These are phyloP conservation scores for Urechis unicinctus DNA, from an alignment of 2,888 invertebrate genomes.

Conservation along the genomic window DNA sequence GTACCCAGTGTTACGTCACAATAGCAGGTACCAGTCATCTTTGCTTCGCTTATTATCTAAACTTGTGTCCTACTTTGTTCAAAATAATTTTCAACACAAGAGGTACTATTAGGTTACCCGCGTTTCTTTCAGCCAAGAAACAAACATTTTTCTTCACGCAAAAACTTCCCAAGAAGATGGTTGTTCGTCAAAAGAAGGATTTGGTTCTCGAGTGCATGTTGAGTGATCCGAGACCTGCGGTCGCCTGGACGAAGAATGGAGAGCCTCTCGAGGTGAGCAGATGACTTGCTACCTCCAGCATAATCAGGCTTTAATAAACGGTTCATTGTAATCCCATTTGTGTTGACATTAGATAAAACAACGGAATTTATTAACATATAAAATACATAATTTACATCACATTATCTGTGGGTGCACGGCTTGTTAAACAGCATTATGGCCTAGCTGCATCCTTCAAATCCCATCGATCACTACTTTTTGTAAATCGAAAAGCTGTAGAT, in stretches of 20 bases:
- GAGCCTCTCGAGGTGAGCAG: conserved; percentile 63
- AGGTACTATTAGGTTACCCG: background rate
- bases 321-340: too few relatives aligned
- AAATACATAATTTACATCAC: too few relatives aligned
- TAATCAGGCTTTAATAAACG: too few relatives aligned
- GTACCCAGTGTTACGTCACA: conserved; percentile 82
- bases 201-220: conserved; percentile 86
- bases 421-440: too few relatives aligned
- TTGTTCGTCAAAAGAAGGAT: conserved; percentile 86
- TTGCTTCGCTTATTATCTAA: conserved; percentile 10
- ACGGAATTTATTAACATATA: too few relatives aligned
- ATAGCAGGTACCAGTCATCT: conserved; percentile 68
- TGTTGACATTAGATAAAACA: too few relatives aligned
- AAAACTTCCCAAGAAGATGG: conserved; percentile 77
- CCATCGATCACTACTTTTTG: too few relatives aligned
- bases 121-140: conserved; percentile 68
- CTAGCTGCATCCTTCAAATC: too few relatives aligned
- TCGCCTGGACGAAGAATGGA: conserved; percentile 87
- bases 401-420: too few relatives aligned
- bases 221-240: conserved; percentile 85
- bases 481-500: too few relatives aligned
- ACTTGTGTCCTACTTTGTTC: background rate
- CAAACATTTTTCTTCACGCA: conserved; percentile 89
- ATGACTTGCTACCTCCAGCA: too few relatives aligned
- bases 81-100: too few relatives aligned